Evolutionary conservation across 35 echinoderm and acorn worm genomes (phyloP).

Genomic region (Ophioderma brevispina): DNA sequence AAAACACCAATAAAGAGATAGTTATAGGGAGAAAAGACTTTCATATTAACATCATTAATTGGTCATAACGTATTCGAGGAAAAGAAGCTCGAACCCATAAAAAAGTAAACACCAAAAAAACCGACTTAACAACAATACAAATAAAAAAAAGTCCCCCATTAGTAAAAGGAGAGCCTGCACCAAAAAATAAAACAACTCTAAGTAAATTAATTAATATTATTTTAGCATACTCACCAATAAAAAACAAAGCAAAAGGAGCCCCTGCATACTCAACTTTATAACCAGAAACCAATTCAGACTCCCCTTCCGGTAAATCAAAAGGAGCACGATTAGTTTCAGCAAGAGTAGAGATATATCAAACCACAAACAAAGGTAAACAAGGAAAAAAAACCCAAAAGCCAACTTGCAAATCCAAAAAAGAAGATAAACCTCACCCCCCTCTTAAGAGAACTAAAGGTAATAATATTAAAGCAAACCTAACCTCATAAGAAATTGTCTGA

Average conservation of each 20-base stretch:
- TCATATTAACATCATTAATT: slow-evolving; percentile 50
- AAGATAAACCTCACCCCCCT: slow-evolving; percentile 9
- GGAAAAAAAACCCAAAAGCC: slow-evolving; percentile 33
- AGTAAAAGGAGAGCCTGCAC: neutral
- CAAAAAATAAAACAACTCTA: slow-evolving; percentile 45
- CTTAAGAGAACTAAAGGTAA: slow-evolving; percentile 32
- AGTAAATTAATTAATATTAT: slow-evolving; percentile 73
- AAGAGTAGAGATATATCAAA: slow-evolving; percentile 61
- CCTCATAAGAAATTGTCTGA: slow-evolving; percentile 81
- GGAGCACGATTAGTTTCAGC: slow-evolving; percentile 82
- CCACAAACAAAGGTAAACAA: slow-evolving; percentile 33
- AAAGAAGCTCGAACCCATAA: slow-evolving; percentile 56
- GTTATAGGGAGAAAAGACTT: slow-evolving; percentile 60
- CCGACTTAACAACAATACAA: slow-evolving; percentile 22
- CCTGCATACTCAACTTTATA: slow-evolving; percentile 82
- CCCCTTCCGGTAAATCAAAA: slow-evolving; percentile 82
- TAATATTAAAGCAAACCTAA: slow-evolving; percentile 63
- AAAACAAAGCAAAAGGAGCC: slow-evolving; percentile 71
- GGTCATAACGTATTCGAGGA: slow-evolving; percentile 61
- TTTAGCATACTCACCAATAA: slow-evolving; percentile 74
- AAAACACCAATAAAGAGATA: neutral
- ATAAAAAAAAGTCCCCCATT: too few species aligned
- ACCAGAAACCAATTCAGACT: slow-evolving; percentile 81
- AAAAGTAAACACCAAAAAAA: slow-evolving; percentile 19
- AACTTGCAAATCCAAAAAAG: slow-evolving; percentile 21